phyloP scores from a whole-genome alignment of 1,140 invertebrate species.

The Cotesia chilonis region DNA sequence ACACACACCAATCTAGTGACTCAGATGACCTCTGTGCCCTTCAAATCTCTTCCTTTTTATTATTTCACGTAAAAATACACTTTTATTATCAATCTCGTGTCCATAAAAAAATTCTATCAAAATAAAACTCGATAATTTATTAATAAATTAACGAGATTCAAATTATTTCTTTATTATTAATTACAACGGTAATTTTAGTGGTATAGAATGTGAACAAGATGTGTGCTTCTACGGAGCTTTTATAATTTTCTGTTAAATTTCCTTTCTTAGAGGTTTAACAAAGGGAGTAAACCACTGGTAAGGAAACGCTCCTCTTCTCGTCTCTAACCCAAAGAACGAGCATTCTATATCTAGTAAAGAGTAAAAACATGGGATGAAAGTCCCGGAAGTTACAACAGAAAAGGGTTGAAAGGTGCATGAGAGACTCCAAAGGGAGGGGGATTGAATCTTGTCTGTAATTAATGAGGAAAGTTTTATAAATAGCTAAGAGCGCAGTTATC shows the following conservation, averaged over 20 bases:
- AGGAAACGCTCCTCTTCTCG: slow-evolving; percentile 25
- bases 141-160: no score
- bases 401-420: slow-evolving; percentile 37
- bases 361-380: slow-evolving; percentile 23
- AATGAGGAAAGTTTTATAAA: slow-evolving; percentile 61
- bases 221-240: slow-evolving; percentile 14
- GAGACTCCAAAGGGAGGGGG: slow-evolving; percentile 27
- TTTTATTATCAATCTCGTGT: no score
- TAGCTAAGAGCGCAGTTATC: slow-evolving; percentile 49
- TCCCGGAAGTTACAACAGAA: slow-evolving; percentile 22
- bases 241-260: slow-evolving; percentile 57
- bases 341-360: slow-evolving; percentile 21
- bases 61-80: no score
- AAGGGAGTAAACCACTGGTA: slow-evolving; percentile 38
- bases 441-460: slow-evolving; percentile 60
- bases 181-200: no score
- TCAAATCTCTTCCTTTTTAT: no score
- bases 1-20: no score
- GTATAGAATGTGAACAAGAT: no score
- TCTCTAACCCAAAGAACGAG: not conserved
- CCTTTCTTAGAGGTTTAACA: slow-evolving; percentile 35
- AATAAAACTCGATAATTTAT: no score
- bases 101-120: no score
- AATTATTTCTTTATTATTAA: no score
- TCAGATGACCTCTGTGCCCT: no score